phyloP scores from a whole-genome alignment of 2,797 vertebrate species.

The Brotula barbata region DNA sequence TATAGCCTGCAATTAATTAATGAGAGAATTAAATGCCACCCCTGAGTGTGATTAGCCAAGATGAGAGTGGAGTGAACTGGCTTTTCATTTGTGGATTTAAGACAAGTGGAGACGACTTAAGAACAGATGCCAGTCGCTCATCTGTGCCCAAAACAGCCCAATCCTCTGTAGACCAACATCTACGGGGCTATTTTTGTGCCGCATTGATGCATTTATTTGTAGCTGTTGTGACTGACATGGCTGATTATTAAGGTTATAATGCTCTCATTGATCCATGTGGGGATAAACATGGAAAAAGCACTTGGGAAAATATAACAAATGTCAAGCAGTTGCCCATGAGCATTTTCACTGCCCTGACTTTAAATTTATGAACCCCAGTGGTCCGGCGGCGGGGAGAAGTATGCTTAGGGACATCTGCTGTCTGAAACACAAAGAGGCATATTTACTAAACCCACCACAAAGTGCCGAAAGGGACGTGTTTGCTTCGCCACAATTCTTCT shows the following conservation, averaged over 20 bases:
- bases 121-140: slow-evolving; percentile 30
- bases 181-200: background rate
- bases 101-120: slow-evolving; percentile 6
- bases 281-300: background rate
- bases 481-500: too few species aligned
- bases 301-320: background rate
- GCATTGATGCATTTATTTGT: background rate
- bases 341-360: background rate
- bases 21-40: slow-evolving; percentile 63
- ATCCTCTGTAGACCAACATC: slow-evolving; percentile 3
- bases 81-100: slow-evolving; percentile 42
- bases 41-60: slow-evolving; percentile 54
- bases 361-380: background rate
- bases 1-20: slow-evolving; percentile 74
- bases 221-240: background rate
- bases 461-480: too few species aligned
- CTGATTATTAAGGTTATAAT: background rate
- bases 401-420: too few species aligned
- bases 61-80: slow-evolving; percentile 37
- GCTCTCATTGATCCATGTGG: background rate
- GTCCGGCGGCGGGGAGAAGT: too few species aligned
- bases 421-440: too few species aligned
- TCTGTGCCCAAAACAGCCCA: slow-evolving; percentile 8
- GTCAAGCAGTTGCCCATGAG: background rate
- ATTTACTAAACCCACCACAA: too few species aligned